Conservation (phyloP, 1,140 invertebrate species). For the Cotesia vestalis region DNA sequence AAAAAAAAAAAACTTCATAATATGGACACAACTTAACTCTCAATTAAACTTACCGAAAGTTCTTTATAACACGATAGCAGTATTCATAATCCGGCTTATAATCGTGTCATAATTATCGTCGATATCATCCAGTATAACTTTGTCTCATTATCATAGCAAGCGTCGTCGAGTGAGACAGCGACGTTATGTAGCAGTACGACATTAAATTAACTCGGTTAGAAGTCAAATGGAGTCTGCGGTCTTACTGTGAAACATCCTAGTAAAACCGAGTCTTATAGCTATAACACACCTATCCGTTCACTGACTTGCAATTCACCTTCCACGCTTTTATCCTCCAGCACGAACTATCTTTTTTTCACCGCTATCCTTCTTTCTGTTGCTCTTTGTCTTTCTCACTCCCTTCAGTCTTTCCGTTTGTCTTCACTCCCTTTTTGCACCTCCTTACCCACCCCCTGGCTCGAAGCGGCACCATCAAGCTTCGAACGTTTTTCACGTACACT, state of each 20-base stretch:
- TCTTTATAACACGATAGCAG: neutral
- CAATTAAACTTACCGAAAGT: neutral
- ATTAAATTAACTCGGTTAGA: constrained; percentile 36
- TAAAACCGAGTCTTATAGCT: too few species aligned
- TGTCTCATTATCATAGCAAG: constrained; percentile 31
- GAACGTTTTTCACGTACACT: constrained; percentile 21
- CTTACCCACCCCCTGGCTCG: too few species aligned
- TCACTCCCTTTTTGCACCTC: too few species aligned
- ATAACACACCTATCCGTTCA: neutral
- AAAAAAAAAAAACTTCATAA: too few species aligned
- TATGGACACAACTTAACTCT: too few species aligned
- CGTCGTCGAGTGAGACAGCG: neutral
- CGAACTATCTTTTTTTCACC: neutral
- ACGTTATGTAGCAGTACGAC: constrained; percentile 18
- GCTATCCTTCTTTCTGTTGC: neutral
- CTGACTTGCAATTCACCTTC: neutral
- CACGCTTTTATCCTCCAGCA: neutral
- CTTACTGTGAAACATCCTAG: constrained; percentile 1
- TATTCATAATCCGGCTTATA: constrained; percentile 22
- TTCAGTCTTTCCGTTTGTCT: neutral
- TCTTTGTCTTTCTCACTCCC: neutral
- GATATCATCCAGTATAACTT: constrained; percentile 32
- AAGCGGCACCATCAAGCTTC: neutral
- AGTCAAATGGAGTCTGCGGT: constrained; percentile 29
- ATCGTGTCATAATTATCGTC: constrained; percentile 31